Conservation (phyloP, 1,140 invertebrate genomes). For the Pararge aegeria region DNA sequence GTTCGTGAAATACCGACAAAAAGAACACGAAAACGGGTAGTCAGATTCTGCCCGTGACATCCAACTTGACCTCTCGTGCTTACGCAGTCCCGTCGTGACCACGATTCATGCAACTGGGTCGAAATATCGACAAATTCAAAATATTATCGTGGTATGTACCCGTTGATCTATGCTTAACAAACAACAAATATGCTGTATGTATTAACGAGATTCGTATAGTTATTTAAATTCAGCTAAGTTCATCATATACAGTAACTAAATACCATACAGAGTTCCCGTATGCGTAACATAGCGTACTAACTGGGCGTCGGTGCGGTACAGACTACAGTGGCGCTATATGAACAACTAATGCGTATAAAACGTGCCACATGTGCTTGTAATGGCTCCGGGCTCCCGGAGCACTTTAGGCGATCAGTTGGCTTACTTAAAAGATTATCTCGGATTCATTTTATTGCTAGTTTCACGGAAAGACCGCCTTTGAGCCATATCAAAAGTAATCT, state of each 20-base stretch:
- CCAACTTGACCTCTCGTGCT: too few relatives aligned
- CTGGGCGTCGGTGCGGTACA: not conserved
- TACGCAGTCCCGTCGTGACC: too few relatives aligned
- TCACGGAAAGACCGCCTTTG: not conserved
- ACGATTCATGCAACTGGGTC: too few relatives aligned
- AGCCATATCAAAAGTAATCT: not conserved
- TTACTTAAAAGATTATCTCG: slow-evolving; percentile 22
- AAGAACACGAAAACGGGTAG: too few relatives aligned
- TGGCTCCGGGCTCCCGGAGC: slow-evolving; percentile 9
- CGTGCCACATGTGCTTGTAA: slow-evolving; percentile 25
- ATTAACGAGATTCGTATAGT: too few relatives aligned
- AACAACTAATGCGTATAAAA: slow-evolving; percentile 24
- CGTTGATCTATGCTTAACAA: too few relatives aligned
- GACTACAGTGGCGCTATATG: slow-evolving; percentile 2
- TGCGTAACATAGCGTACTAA: not conserved
- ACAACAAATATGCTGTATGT: too few relatives aligned
- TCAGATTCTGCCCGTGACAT: too few relatives aligned
- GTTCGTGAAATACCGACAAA: too few relatives aligned
- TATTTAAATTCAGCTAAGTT: not conserved
- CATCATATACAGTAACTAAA: not conserved
- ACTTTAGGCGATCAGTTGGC: slow-evolving; percentile 23
- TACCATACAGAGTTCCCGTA: not conserved
- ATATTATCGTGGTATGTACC: too few relatives aligned
- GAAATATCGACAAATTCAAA: too few relatives aligned
- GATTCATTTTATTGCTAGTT: slow-evolving; percentile 18